phyloP scores from a whole-genome alignment of 2,113 vertebrate genomes.

The Symphodus melops region DNA sequence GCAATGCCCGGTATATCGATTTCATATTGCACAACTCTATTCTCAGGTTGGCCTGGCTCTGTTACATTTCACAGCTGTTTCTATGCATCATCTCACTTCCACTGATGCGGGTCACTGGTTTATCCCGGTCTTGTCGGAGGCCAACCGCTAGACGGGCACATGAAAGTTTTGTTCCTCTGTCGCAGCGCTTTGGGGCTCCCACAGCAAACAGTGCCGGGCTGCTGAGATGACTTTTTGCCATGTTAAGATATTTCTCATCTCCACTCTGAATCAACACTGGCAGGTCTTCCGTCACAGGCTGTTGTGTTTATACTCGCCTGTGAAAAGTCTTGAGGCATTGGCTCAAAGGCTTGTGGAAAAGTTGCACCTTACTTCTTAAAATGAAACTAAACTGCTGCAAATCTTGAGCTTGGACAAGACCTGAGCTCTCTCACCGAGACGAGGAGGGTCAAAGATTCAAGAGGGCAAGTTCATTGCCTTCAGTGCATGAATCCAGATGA shows the following conservation, averaged over 20 bases:
- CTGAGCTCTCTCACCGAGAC: constrained; percentile 17
- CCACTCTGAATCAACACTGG: constrained; percentile 68
- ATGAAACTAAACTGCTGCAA: constrained; percentile 34
- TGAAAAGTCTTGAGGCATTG: constrained; percentile 57
- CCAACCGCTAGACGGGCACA: constrained; percentile 48
- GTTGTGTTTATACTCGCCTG: constrained; percentile 65
- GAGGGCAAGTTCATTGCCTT: constrained; percentile 3
- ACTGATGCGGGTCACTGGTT: constrained; percentile 34
- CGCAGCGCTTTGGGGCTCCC: constrained; percentile 19
- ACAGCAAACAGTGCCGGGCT: constrained; percentile 56
- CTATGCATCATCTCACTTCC: constrained; percentile 54
- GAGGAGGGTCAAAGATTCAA: constrained; percentile 25
- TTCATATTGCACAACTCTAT: neutral
- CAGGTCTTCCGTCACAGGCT: constrained; percentile 69
- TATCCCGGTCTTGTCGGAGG: constrained; percentile 58
- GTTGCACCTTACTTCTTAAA: constrained; percentile 34
- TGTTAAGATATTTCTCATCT: constrained; percentile 80
- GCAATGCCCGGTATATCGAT: neutral
- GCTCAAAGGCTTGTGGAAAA: constrained; percentile 60
- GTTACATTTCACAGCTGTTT: constrained; percentile 68
- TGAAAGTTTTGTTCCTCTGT: constrained; percentile 56
- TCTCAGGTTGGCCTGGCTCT: constrained; percentile 54
- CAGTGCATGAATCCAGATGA: neutral
- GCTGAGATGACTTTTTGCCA: constrained; percentile 65
- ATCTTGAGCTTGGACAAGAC: constrained; percentile 12